Evolutionary conservation across 2,797 vertebrate genomes (phyloP).

Genomic region (Microhierax caerulescens): DNA sequence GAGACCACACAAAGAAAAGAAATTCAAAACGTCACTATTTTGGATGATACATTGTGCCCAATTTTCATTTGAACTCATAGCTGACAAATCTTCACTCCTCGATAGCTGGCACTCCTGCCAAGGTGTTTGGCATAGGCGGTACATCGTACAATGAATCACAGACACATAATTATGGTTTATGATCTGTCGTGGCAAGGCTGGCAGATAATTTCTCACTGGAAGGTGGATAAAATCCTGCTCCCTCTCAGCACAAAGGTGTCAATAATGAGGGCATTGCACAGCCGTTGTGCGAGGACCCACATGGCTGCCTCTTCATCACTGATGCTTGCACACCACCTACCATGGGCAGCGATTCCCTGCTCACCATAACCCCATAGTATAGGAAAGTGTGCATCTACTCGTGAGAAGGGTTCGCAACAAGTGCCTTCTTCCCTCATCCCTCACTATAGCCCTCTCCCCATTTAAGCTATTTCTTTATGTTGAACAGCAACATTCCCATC

Average conservation of each 20-base stretch:
- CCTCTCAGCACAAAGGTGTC: background rate
- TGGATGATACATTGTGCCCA: background rate
- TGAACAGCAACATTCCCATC: background rate
- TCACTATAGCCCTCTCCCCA: accelerated
- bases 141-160: accelerated
- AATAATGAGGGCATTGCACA: background rate
- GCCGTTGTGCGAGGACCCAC: background rate
- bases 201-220: background rate
- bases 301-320: background rate
- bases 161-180: accelerated
- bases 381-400: background rate
- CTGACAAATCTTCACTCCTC: background rate
- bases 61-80: background rate
- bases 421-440: background rate
- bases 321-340: background rate
- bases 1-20: background rate
- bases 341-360: background rate
- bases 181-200: background rate
- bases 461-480: background rate
- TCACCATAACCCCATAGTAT: accelerated
- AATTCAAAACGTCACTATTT: background rate
- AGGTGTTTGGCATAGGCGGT: background rate
- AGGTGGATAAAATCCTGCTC: background rate
- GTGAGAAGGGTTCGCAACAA: background rate
- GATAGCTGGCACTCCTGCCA: background rate